Evolutionary conservation across 2,888 invertebrate species (phyloP).

Genomic region (Aquatica leii): DNA sequence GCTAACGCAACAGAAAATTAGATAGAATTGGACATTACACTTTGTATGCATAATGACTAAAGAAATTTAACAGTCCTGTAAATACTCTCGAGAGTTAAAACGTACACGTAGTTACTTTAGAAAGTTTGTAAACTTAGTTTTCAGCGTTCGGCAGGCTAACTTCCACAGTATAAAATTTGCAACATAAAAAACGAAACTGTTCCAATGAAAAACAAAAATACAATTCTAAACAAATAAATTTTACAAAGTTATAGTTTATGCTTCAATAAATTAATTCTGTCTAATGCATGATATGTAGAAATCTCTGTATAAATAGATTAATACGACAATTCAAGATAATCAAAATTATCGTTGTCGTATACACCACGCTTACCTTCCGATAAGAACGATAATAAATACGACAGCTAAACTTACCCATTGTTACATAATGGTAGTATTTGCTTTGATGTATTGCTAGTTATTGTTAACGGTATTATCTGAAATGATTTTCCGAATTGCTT

Average conservation of each 20-base stretch:
- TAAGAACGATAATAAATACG: conserved; percentile 17
- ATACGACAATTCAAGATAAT: conserved; percentile 11
- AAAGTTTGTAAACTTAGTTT: conserved; percentile 34
- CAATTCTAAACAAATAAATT: not conserved
- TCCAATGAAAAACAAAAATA: not conserved
- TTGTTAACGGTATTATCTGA: conserved; percentile 18
- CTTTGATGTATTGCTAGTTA: conserved; percentile 25
- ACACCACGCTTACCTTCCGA: conserved; percentile 11
- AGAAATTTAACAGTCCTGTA: conserved; percentile 29
- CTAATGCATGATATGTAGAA: too few relatives aligned
- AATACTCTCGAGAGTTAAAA: conserved; percentile 30
- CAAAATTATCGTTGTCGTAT: not conserved
- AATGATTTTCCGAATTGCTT: conserved; percentile 18
- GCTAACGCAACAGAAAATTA: too few relatives aligned
- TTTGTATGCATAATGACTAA: conserved; percentile 24
- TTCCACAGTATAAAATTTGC: conserved; percentile 29
- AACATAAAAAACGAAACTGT: conserved; percentile 16
- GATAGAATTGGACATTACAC: conserved; percentile 5
- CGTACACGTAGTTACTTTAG: conserved; percentile 34
- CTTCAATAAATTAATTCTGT: too few relatives aligned
- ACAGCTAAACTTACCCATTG: conserved; percentile 15
- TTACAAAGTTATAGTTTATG: too few relatives aligned
- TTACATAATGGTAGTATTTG: conserved; percentile 16
- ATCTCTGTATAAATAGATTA: too few relatives aligned
- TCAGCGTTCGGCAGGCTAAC: conserved; percentile 26